Evolutionary conservation across 2,797 vertebrate species (phyloP), one percentile per base, ranked within the genome.

Genomic region (Chaetodon trifasciatus): DNA sequence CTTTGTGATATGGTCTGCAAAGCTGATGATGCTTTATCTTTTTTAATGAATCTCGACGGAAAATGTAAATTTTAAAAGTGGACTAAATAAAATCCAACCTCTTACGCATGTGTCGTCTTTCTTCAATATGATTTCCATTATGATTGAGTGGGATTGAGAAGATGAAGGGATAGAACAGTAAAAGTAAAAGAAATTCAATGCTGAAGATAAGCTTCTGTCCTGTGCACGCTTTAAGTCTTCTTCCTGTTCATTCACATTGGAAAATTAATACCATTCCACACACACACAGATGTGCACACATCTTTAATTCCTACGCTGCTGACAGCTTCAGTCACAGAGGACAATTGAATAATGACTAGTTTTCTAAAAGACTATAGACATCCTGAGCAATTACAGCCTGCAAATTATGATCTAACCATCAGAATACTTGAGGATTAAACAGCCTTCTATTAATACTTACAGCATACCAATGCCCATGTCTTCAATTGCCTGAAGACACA

Each of bases 51-150:
- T 96, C 90, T 88, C 90, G 85, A 92, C 76, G 92, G 87, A 93
- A 94, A 94, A 91, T 95, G 94, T 94, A 93, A 86, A 95, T 94
- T 96, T 95, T 92, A 92, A 95, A 95, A 89, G 91, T 94, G 89
- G 92, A 95, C 93, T 94, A 93, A 95, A 95, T 95, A 96, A 96
- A 95, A 93, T 88, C 77, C 82, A 92, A 82, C 87, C 88, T 89
- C 85, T 89, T 82, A 90, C 62, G 70, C 66, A 62, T 37, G 69
- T 79, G 75, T 76, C 37, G 28, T 78, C 35, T 81, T 40, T 86
- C 11, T 58, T 80, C n/a, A 70, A 0, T 63, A 12, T 23, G 35
- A 60, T 56, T 73, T 50, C 1, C 65, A 21, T 16, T 6, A 8
- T 72, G 8, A 52, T 40, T 37, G n/a, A 9, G 24, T 32, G 23